Evolutionary conservation across 2,888 invertebrate species (phyloP).

Genomic region (Orthosia cruda): DNA sequence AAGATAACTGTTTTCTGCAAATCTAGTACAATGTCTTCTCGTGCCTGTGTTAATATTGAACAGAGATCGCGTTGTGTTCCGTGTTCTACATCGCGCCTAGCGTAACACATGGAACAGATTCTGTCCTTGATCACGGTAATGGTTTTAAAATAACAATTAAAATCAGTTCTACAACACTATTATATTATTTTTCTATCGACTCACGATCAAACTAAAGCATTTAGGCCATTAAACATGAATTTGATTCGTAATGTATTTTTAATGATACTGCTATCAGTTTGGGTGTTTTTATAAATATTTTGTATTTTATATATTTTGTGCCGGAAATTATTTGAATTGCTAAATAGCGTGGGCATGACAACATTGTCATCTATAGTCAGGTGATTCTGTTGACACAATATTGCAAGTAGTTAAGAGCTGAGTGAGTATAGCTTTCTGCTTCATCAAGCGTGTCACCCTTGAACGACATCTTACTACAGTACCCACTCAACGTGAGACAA

Average conservation of each 20-base stretch:
- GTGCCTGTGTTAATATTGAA: slow-evolving; percentile 39
- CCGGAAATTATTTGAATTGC: slow-evolving; percentile 56
- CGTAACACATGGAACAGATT: slow-evolving; percentile 2
- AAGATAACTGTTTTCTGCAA: slow-evolving; percentile 64
- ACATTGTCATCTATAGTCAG: slow-evolving; percentile 52
- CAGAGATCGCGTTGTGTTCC: slow-evolving; percentile 39
- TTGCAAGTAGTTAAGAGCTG: slow-evolving; percentile 40
- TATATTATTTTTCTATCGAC: slow-evolving; percentile 32
- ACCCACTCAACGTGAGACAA: slow-evolving; percentile 39
- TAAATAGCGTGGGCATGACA: slow-evolving; percentile 32
- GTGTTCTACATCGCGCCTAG: slow-evolving; percentile 23
- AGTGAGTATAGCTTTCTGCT: slow-evolving; percentile 68
- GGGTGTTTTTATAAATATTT: slow-evolving; percentile 39
- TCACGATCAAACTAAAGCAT: slow-evolving; percentile 37
- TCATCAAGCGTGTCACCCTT: slow-evolving; percentile 75
- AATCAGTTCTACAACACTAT: slow-evolving; percentile 16
- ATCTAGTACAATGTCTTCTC: slow-evolving; percentile 53
- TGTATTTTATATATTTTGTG: slow-evolving; percentile 38
- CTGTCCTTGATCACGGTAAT: slow-evolving; percentile 41
- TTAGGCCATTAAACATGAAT: slow-evolving; percentile 44
- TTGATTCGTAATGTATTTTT: slow-evolving; percentile 68
- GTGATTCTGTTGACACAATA: slow-evolving; percentile 43
- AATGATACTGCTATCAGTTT: slow-evolving; percentile 59
- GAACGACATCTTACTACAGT: slow-evolving; percentile 66
- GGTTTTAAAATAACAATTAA: slow-evolving; percentile 10